Base-by-base conservation (phyloP, 2,797 vertebrate species). In the Caiman crocodilus region DNA sequence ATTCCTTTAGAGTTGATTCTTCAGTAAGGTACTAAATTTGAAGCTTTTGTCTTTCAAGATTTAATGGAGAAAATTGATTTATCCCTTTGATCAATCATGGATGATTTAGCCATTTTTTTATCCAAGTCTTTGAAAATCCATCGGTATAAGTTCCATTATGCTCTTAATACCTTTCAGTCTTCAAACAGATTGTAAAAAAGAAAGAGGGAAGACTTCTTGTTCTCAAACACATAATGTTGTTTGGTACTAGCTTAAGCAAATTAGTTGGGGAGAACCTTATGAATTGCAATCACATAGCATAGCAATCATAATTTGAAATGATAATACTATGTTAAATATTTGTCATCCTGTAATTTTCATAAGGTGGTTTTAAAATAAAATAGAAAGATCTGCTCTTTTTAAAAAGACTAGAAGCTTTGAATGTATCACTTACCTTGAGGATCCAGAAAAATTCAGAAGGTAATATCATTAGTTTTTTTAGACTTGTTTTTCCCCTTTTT, bases 61-160 rank as follows among this genome's bases (percentile, higher is more conserved):
- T 94, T 95, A 95, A 86, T 93, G 28, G 55, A 61, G 83, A 96
- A 82, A 95, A 95, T 96, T 82, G 79, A 95, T 76, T 93, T 96
- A 90, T 96, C 77, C 89, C 59, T 97, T 95, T 95, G 95, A 96
- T 96, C 92, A 94, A 42, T 96, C 94, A 94, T 71, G 81, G 75
- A 80, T 94, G 77, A 93, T 64, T 81, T 90, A 80, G 55, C 9
- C 30, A 67, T 89, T 94, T 92, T 50, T 85, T 78, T 79, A 25
- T 77, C 93, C 67, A 84, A 94, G 83, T 86, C 82, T 94, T 93
- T 93, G 85, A 95, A 97, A 97, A 96, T 93, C 82, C 84, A 92
- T 92, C 84, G 86, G 32, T 95, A 55, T 87, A 92, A 94, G 90
- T 96, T 94, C 69, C 58, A 93, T 96, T 97, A 94, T 79, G n/a